A percentile compares a stretch with the other conserved stretches of the same genome.
phyloP scores from a whole-genome alignment of 2,797 vertebrate genomes.

The Clarias laeviceps region DNA sequence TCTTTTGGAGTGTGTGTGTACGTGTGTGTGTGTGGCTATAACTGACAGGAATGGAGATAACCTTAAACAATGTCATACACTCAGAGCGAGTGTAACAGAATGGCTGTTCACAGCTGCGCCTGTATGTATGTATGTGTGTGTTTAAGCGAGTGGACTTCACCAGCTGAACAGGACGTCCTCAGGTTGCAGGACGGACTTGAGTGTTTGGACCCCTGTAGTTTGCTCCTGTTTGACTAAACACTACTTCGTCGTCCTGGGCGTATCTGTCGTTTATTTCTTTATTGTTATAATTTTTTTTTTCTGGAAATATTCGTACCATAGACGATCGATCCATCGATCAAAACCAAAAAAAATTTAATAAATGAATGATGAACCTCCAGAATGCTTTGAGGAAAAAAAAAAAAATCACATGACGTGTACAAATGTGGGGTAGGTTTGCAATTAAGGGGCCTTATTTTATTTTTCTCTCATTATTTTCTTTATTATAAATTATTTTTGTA shows the following conservation, averaged over 20 bases:
- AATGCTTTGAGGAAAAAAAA: too few species aligned
- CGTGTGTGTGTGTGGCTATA: slow-evolving; percentile 32
- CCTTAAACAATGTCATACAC: slow-evolving; percentile 32
- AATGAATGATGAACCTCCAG: background rate
- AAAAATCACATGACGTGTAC: background rate
- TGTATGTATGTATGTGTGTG: slow-evolving; percentile 32
- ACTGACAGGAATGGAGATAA: slow-evolving; percentile 30
- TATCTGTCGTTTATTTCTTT: background rate
- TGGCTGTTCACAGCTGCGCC: slow-evolving; percentile 77
- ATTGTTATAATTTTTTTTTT: too few species aligned
- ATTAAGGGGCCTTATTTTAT: slow-evolving; percentile 71
- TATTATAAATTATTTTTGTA: slow-evolving; percentile 81
- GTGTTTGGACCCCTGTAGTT: slow-evolving; percentile 21
- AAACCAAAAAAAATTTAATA: background rate
- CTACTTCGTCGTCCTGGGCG: slow-evolving; percentile 13
- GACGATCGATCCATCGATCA: background rate
- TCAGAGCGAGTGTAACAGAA: slow-evolving; percentile 69
- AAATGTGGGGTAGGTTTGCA: slow-evolving; percentile 52
- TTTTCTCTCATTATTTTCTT: slow-evolving; percentile 28
- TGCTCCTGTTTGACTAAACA: slow-evolving; percentile 46
- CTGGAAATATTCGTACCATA: background rate
- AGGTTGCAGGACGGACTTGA: background rate
- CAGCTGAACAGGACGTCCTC: slow-evolving; percentile 61
- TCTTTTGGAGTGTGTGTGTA: slow-evolving; percentile 75
- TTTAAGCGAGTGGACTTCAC: slow-evolving; percentile 83